Evolutionary conservation across 2,797 vertebrate species (phyloP).

Genomic region (Bovichtus variegatus): DNA sequence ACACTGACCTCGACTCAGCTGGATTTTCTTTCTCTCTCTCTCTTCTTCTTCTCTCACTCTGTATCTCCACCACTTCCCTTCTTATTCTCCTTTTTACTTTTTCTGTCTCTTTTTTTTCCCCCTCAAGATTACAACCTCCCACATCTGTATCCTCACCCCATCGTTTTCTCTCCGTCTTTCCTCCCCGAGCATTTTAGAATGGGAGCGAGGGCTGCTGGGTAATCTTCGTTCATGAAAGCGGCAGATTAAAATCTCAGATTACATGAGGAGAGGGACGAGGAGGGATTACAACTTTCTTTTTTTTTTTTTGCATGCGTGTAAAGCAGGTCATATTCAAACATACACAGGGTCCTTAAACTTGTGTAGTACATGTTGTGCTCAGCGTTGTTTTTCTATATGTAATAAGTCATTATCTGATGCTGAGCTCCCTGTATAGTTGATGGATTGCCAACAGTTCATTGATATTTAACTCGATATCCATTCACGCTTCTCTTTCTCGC

Average conservation of each 20-base stretch:
- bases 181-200: constrained; percentile 9
- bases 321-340: constrained; percentile 28
- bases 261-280: constrained; percentile 50
- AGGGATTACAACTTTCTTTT: constrained; percentile 63
- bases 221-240: constrained; percentile 66
- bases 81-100: constrained; percentile 7
- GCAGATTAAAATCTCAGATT: constrained; percentile 78
- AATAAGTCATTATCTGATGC: constrained; percentile 41
- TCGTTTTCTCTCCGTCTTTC: neutral
- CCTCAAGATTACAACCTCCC: constrained; percentile 33
- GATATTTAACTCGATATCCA: constrained; percentile 61
- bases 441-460: constrained; percentile 49
- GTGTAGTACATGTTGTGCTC: neutral
- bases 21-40: neutral
- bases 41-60: neutral
- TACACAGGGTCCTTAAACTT: neutral
- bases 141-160: constrained; percentile 26
- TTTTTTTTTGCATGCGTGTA: constrained; percentile 23
- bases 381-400: constrained; percentile 6
- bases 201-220: constrained; percentile 47
- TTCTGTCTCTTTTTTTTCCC: constrained; percentile 20
- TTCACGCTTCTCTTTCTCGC: constrained; percentile 29
- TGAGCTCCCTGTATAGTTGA: constrained; percentile 32
- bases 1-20: constrained; percentile 22
- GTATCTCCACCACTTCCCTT: neutral